A percentile compares a stretch with the other conserved stretches of the same genome.
phyloP scores from a whole-genome alignment of 37 sponge, comb jelly and placozoan genomes.

The Beroe forskalii region DNA sequence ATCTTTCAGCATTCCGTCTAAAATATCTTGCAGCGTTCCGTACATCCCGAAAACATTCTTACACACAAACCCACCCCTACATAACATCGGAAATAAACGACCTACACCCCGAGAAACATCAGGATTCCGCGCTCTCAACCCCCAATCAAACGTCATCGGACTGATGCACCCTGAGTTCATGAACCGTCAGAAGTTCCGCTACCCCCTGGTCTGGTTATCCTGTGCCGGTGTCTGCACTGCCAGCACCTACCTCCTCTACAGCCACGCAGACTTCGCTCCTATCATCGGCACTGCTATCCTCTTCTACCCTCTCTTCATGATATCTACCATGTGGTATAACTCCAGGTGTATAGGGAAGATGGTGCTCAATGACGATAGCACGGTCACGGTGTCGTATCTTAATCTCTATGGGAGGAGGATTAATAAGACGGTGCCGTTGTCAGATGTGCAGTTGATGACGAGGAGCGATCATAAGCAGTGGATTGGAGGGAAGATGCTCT shows the following conservation, averaged over 20 bases:
- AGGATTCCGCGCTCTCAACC: not conserved
- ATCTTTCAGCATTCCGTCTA: too few relatives aligned
- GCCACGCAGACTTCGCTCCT: not conserved
- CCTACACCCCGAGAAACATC: not conserved
- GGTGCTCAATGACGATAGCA: conserved; percentile 6
- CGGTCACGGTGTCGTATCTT: conserved; percentile 36
- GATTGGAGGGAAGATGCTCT: conserved; percentile 1
- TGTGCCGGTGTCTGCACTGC: not conserved
- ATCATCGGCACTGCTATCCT: not conserved
- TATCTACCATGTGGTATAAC: conserved; percentile 38
- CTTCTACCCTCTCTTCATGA: not conserved
- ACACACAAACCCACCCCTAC: too few relatives aligned
- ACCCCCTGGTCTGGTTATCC: conserved; percentile 8
- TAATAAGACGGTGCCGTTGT: conserved; percentile 25
- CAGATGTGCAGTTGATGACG: conserved; percentile 4
- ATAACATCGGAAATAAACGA: too few relatives aligned
- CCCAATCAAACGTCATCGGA: conserved; percentile 9
- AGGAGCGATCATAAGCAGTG: not conserved
- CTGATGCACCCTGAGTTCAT: conserved; percentile 56
- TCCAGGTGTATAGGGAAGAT: conserved; percentile 44
- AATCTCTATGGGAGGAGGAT: conserved; percentile 25
- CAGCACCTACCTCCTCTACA: not conserved
- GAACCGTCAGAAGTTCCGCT: conserved; percentile 21
- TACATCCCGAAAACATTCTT: too few relatives aligned
- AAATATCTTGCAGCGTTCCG: too few relatives aligned